Evolutionary conservation across 2,888 invertebrate species (phyloP).

Genomic region (Stramonita haemastoma): DNA sequence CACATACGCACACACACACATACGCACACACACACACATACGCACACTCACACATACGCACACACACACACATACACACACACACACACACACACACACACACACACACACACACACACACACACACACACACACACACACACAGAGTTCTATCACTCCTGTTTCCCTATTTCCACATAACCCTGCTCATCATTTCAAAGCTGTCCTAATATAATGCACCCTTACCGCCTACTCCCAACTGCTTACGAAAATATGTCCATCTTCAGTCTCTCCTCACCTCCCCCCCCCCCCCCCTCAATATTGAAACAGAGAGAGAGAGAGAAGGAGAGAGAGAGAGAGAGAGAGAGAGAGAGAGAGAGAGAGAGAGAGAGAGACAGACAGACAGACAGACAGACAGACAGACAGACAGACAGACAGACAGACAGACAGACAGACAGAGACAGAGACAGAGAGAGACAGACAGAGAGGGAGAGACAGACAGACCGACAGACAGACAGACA

Average conservation of each 20-base stretch:
- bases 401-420: background rate
- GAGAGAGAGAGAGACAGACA: too few species aligned
- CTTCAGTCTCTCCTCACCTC: too few species aligned
- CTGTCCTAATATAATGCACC: too few species aligned
- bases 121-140: conserved; percentile 24
- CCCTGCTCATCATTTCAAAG: too few species aligned
- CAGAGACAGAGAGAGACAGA: conserved; percentile 20
- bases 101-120: conserved; percentile 30
- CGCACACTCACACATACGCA: conserved; percentile 12
- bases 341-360: too few species aligned
- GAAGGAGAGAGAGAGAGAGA: background rate
- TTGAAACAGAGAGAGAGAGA: background rate
- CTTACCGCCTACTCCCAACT: too few species aligned
- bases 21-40: background rate
- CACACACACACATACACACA: conserved; percentile 18
- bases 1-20: conserved; percentile 10
- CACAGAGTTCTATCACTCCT: background rate
- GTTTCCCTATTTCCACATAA: too few species aligned
- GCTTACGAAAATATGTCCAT: too few species aligned
- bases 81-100: conserved; percentile 21
- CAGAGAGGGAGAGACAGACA: too few species aligned
- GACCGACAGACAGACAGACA: too few species aligned
- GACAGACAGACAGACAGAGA: background rate
- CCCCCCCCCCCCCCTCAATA: too few species aligned
- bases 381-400: background rate